Evolutionary conservation across 2,888 invertebrate species (phyloP), one percentile per base, ranked within the genome.

Genomic region (Pollenia labialis): DNA sequence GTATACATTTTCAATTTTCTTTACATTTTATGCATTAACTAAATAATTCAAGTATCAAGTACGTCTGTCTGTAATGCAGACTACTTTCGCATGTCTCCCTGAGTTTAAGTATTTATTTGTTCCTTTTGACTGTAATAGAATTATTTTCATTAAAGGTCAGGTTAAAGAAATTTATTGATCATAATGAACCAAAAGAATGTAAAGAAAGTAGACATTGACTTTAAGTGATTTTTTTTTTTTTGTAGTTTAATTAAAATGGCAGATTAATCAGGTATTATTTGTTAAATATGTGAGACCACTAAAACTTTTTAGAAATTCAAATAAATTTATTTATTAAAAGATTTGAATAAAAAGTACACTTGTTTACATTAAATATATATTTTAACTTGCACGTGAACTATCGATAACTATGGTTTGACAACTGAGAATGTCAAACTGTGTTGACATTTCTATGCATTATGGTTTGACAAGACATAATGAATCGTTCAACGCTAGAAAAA

Each of bases 1-100:
- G 32, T 62, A 32, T 54, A 48, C 72, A 58, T 79, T 79, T 74
- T 81, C 72, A 69, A 82, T 85, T 85, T 79, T 54, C 62, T 64
- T 40, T 81, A 81, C 81, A 50, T 71, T 81, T 81, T 77, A 60
- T 75, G 71, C 48, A 80, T 80, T 80, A 66, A 68, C 64, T 80
- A 60, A 83, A 86, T 86, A 83, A 80, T 83, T 83, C 82, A 83
- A 72, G 54, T 83, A 71, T 72, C 74, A 82, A 69, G 44, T 69
- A 10, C n/a, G 58, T 56, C n/a, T 50, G 48, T 42, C 40, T 74
- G 50, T 44, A 46, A 46, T 52, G 64, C 14, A 16, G 72, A 58
- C 72, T 77, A 74, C 75, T 80, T 82, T 79, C 56, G 75, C 52
- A 62, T 81, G 74, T 85, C 68, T 79, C 54, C 68, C 56, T 62